Evolutionary conservation across 2,888 invertebrate genomes (phyloP).

Genomic region (Tribolium freemani): DNA sequence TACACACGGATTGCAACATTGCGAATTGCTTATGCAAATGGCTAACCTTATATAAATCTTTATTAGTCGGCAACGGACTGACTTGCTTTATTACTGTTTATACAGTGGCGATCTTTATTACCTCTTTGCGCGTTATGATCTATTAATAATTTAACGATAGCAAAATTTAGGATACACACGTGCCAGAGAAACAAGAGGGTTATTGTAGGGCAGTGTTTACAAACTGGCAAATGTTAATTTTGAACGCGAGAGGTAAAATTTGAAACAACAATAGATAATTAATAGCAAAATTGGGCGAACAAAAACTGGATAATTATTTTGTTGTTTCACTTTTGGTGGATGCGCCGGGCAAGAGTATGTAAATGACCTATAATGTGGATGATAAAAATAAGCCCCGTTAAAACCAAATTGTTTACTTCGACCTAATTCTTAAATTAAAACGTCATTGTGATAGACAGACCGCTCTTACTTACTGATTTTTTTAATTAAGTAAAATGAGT

Average conservation of each 20-base stretch:
- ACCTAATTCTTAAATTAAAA: neutral
- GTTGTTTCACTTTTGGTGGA: neutral
- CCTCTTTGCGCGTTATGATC: constrained; percentile 4
- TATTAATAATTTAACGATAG: constrained; percentile 25
- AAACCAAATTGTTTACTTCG: neutral
- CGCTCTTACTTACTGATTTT: neutral
- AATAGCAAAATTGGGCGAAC: too few relatives aligned
- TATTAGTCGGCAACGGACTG: constrained; percentile 13
- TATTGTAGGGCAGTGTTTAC: too few relatives aligned
- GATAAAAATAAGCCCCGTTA: neutral
- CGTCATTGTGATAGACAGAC: neutral
- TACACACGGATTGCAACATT: constrained; percentile 39
- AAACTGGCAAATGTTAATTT: too few relatives aligned
- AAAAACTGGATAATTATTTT: too few relatives aligned
- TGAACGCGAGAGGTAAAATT: too few relatives aligned
- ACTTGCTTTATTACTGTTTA: constrained; percentile 19
- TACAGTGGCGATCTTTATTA: constrained; percentile 7
- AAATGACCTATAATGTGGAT: too few relatives aligned
- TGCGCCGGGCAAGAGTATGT: neutral
- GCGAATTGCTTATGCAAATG: constrained; percentile 41
- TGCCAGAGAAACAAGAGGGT: neutral
- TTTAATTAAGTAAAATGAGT: neutral
- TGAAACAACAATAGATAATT: too few relatives aligned
- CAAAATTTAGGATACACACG: neutral
- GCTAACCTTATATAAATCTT: constrained; percentile 34